Evolutionary conservation across 2,888 invertebrate species (phyloP).

Genomic region (Nomada fabriciana): DNA sequence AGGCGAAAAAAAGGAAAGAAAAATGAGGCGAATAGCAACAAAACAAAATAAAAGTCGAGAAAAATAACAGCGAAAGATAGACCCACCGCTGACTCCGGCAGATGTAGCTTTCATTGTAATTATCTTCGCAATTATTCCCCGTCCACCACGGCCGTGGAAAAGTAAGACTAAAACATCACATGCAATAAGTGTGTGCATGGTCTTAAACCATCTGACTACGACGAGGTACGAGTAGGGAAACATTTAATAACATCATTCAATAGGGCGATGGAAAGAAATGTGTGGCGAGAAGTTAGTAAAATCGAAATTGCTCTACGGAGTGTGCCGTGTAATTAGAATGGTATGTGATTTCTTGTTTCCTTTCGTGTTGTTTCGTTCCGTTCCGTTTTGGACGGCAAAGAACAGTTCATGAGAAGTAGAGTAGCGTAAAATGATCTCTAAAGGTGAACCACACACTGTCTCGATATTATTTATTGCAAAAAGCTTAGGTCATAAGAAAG

Average conservation of each 20-base stretch:
- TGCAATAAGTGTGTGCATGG: slow-evolving; percentile 9
- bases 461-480: no score
- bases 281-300: neutral
- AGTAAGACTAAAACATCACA: slow-evolving; percentile 19
- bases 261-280: neutral
- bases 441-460: no score
- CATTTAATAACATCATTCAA: slow-evolving; percentile 11
- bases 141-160: slow-evolving; percentile 23
- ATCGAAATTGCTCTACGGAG: neutral
- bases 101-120: slow-evolving; percentile 63
- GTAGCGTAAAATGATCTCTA: no score
- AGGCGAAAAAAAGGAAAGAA: neutral
- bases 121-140: slow-evolving; percentile 67
- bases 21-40: neutral
- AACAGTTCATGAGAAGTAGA: no score
- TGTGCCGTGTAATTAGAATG: neutral
- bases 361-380: no score
- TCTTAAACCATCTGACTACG: slow-evolving; percentile 16
- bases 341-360: neutral
- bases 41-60: neutral
- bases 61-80: slow-evolving; percentile 37
- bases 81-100: slow-evolving; percentile 24
- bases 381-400: no score
- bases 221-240: neutral
- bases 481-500: no score